These are phyloP conservation scores for Phenganax marumi DNA, from an alignment of 92 coral and sea anemone genomes.

Conservation along the genomic window DNA sequence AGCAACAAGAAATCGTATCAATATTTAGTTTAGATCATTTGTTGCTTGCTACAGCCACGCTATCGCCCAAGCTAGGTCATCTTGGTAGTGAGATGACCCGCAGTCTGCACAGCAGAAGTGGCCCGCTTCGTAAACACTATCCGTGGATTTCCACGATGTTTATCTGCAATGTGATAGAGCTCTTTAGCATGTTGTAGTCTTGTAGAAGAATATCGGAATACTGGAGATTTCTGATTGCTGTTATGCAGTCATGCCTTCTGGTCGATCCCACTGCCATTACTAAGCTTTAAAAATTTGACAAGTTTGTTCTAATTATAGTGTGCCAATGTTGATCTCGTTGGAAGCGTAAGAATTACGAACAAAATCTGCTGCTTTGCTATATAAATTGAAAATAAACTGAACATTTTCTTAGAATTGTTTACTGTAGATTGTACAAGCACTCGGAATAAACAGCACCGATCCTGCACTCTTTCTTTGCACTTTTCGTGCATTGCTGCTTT, in stretches of 20 bases:
- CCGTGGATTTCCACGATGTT: constrained; percentile 76
- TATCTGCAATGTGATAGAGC: constrained; percentile 76
- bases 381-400: no score
- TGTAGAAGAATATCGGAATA: constrained; percentile 60
- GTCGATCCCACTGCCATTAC: constrained; percentile 96
- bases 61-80: constrained; percentile 91
- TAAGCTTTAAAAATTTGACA: constrained; percentile 68
- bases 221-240: no score
- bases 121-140: constrained; percentile 70
- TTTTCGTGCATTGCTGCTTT: no score
- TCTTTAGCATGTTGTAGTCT: constrained; percentile 81
- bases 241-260: constrained; percentile 93
- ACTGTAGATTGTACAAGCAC: no score
- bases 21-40: constrained; percentile 50
- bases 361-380: constrained; percentile 12
- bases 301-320: no score
- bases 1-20: no score
- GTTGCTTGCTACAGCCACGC: constrained; percentile 90
- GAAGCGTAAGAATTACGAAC: no score
- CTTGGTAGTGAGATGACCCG: constrained; percentile 59
- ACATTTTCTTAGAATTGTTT: no score
- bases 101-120: no score
- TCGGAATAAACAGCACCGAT: background rate
- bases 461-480: background rate
- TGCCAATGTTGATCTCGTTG: no score